phyloP scores from a whole-genome alignment of 2,113 vertebrate genomes.

The Mungos mungo region DNA sequence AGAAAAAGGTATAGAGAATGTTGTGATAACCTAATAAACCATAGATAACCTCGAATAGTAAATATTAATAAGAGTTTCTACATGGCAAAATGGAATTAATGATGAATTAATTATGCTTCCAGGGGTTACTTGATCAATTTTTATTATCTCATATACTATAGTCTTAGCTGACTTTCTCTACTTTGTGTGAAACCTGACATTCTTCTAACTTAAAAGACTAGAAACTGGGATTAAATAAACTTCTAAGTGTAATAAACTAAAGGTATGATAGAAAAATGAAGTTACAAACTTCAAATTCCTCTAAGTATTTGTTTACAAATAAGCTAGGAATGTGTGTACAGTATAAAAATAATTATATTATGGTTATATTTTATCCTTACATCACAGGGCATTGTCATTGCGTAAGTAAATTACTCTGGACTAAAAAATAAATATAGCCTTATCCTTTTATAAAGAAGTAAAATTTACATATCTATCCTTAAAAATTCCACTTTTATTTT shows the following conservation, averaged over 20 bases:
- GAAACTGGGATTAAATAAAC: neutral
- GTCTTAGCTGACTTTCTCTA: neutral
- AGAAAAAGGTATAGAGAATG: neutral
- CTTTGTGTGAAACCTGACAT: neutral
- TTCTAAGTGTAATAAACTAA: neutral
- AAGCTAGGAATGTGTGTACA: neutral
- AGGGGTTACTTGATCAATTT: neutral
- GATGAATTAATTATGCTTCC: neutral
- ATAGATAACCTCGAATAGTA: neutral
- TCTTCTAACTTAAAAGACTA: neutral
- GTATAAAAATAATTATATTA: neutral
- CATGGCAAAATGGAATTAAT: neutral
- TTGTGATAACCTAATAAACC: neutral
- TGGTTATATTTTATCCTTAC: neutral
- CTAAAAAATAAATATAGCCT: constrained; percentile 16
- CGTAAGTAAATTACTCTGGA: neutral
- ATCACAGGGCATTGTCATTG: neutral
- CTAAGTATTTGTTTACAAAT: neutral
- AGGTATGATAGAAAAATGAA: neutral
- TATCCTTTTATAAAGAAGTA: neutral
- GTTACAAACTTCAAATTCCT: neutral
- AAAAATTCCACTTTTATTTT: constrained; percentile 11
- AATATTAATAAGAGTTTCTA: neutral
- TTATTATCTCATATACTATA: neutral
- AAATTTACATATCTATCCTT: neutral